Evolutionary conservation across 2,888 invertebrate genomes (phyloP).

Genomic region (Fragum sueziense): DNA sequence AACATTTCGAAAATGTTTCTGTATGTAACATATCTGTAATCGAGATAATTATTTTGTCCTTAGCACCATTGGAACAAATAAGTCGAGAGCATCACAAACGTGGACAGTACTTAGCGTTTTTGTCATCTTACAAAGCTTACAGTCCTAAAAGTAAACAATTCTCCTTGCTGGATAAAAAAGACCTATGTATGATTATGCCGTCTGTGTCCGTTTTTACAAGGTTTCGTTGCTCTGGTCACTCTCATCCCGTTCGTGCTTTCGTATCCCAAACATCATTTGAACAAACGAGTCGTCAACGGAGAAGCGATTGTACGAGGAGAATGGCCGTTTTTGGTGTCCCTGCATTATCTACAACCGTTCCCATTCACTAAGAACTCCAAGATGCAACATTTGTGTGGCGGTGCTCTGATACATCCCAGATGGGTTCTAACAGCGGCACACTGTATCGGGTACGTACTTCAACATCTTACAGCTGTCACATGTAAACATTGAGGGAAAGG

Average conservation of each 20-base stretch:
- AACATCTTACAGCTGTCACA: too few relatives aligned
- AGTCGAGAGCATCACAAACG: too few relatives aligned
- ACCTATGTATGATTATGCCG: too few relatives aligned
- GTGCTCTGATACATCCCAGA: constrained; percentile 62
- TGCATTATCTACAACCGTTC: constrained; percentile 59
- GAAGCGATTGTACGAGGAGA: constrained; percentile 52
- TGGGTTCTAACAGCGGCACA: constrained; percentile 75
- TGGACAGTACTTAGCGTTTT: too few relatives aligned
- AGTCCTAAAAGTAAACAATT: too few relatives aligned
- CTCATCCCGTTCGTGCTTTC: neutral
- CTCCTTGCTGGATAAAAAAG: too few relatives aligned
- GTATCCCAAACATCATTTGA: constrained; percentile 2
- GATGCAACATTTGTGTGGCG: constrained; percentile 69
- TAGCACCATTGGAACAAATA: too few relatives aligned
- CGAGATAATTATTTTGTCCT: too few relatives aligned
- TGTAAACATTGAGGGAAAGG: too few relatives aligned
- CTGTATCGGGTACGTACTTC: constrained; percentile 65
- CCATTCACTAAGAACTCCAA: constrained; percentile 57
- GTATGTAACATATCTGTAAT: too few relatives aligned
- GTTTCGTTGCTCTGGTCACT: neutral
- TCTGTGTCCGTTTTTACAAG: neutral
- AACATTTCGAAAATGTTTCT: too few relatives aligned
- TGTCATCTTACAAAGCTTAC: too few relatives aligned
- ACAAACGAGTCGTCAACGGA: constrained; percentile 59
- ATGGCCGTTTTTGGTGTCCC: constrained; percentile 67